Base-by-base conservation (phyloP, 1,140 invertebrate genomes). In the Neocloeon triangulifer region DNA sequence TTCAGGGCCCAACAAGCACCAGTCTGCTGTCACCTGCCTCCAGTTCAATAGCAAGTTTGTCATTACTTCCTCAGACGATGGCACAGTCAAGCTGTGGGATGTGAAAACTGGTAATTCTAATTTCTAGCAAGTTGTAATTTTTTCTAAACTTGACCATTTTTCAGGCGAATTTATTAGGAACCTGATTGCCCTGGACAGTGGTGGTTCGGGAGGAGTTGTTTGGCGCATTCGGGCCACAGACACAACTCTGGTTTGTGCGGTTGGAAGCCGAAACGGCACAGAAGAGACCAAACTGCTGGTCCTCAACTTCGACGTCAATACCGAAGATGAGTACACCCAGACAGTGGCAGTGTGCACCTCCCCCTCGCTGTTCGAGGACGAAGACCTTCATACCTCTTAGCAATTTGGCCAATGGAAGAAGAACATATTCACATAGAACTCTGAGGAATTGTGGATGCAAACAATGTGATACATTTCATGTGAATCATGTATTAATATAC, bases 21-120 rank as follows among this genome's bases (percentile, higher is more conserved):
- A 86, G 47, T 94, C 88, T 35, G 94, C 94, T 22, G 91, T 99
- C 18, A 98, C 94, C 22, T 95, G 91, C 56, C 65, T 98, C 34
- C 91, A 97, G 51, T 94, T 96, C 43, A 92, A 94, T 55, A 84
- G 78, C 48, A 80, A 85, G 41, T 94, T 97, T 69, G 89, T 99
- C 34, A 91, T 97, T 39, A 97, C 91, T n/a, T 96, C 91, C 14
- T 94, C 88, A 2, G 91, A 97, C 48, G 94, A 98, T 59, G 94
- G 94, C 16, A 98, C 91, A 10, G 94, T 98, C 2, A 99, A 99
- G 56, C 60, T 99, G 14, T 98, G 94, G 94, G 89, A 97, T 58
- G 71, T 96, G 20, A 78, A 79, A 52, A 94, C 85, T 32, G 80
- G 79, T 58, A 45, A 40, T 41, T 43, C 4, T 20, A 12, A 12